These are phyloP conservation scores for Microcebus murinus DNA, from an alignment of 2,113 vertebrate genomes.

Conservation along the genomic window DNA sequence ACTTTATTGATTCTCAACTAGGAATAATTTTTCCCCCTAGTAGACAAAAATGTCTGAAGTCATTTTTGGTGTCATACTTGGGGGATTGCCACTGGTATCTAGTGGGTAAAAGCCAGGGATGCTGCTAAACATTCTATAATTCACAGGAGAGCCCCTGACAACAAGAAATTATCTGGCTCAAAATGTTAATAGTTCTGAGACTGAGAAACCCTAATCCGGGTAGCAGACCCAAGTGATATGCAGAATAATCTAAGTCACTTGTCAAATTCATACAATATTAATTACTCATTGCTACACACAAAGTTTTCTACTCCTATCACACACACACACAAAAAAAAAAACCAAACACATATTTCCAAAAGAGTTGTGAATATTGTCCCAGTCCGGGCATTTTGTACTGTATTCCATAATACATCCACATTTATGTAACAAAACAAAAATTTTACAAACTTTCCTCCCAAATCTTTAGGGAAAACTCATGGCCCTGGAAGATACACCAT, in stretches of 20 bases:
- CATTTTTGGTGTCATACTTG: not conserved
- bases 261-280: slow-evolving; percentile 33
- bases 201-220: not conserved
- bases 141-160: not conserved
- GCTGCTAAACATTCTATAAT: not conserved
- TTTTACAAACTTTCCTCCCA: slow-evolving; percentile 32
- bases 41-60: not conserved
- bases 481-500: not conserved
- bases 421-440: not conserved
- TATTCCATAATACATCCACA: not conserved
- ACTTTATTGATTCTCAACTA: not conserved
- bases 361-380: not conserved
- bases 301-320: not conserved
- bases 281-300: not conserved
- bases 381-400: not conserved
- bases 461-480: not conserved
- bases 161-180: not conserved
- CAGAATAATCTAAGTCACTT: not conserved
- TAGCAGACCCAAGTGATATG: not conserved
- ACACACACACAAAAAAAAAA: not conserved
- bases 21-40: not conserved
- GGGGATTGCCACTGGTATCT: not conserved
- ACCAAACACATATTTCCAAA: not conserved
- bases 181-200: not conserved
- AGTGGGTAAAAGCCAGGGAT: not conserved